Base-by-base conservation (phyloP, 2,888 invertebrate species). In the Drosophila rellima region DNA sequence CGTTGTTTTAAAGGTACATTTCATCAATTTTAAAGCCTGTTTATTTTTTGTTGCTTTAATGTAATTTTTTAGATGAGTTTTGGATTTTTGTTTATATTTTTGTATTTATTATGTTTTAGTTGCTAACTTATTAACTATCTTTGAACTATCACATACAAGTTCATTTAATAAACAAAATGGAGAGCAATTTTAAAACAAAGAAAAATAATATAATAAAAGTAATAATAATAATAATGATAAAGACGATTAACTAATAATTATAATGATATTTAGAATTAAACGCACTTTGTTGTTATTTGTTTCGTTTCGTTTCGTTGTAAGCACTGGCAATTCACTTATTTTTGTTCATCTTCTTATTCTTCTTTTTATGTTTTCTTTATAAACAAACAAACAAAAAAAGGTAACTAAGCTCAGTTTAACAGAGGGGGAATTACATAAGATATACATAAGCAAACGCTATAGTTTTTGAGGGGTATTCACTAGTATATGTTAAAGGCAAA, bases 101-200 rank as follows among this genome's bases (percentile, higher is more conserved):
- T 44, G 45, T 61, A 52, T 74, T 11, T 45, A 39, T 29, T 55
- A 37, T 57, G 26, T 35, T 23, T 40, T 70, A 69, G 8, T 40
- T 20, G 13, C 69, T 82, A 82, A 45, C 73, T 78, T 87, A 88
- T 3, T 5, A 70, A 70, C 88, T 87, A 89, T 88, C 88, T 89
- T 84, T 90, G 82, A 90, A 90, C 91, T 83, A 91, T 87, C 90
- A 90, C 91, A 89, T 89, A 83, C 72, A 88, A 88, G 87, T 88
- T 87, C 88, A 87, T 79, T 82, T 47, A 69, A 52, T 64, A 74
- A 76, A 63, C 66, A 80, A 65, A 65, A 45, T 40, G 57, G 61
- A 61, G 67, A 73, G 33, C 45, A 13, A 51, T 1, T 44, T 17
- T 8, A 42, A 54, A 70, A 55, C 20, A 59, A 56, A 62, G 59